A percentile compares a stretch with the other conserved stretches of the same genome.
These are phyloP conservation scores for Colistium nudipinnis DNA, from an alignment of 2,113 vertebrate species.

Conservation along the genomic window DNA sequence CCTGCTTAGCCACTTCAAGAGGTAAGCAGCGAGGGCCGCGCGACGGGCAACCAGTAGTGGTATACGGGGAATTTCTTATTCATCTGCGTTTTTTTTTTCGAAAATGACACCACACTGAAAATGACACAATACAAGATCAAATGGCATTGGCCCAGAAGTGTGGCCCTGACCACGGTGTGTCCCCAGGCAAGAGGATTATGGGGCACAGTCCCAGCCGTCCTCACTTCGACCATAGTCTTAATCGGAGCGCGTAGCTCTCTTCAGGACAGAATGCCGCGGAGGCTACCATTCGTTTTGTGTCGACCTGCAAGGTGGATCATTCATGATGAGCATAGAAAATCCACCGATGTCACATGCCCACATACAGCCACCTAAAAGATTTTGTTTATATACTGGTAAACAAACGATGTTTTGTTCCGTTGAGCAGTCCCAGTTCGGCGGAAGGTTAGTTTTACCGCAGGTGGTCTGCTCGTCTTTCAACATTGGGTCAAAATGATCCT, in stretches of 20 bases:
- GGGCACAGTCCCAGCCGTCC: slow-evolving; percentile 28
- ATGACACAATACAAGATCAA: background rate
- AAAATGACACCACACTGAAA: background rate
- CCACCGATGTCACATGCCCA: background rate
- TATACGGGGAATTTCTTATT: background rate
- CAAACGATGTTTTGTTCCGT: background rate
- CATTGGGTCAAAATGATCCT: too few species aligned
- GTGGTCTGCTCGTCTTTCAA: background rate
- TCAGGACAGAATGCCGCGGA: background rate
- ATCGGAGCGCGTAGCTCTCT: slow-evolving; percentile 14
- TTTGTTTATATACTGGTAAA: background rate
- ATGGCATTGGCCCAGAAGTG: slow-evolving; percentile 17
- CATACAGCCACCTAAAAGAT: too few species aligned
- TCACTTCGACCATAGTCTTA: slow-evolving; percentile 21
- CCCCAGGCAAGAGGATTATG: slow-evolving; percentile 30
- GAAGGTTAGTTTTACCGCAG: background rate
- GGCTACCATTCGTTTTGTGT: background rate
- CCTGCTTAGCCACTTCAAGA: slow-evolving; percentile 94
- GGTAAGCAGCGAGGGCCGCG: slow-evolving; percentile 73
- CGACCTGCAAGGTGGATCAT: too few species aligned
- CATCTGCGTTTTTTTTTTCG: background rate
- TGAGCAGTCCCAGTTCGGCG: background rate
- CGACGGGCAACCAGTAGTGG: background rate
- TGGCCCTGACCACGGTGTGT: slow-evolving; percentile 20
- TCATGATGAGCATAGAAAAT: background rate